These are phyloP conservation scores for Nothocercus nigrocapillus DNA, from an alignment of 2,113 vertebrate species.

Conservation along the genomic window DNA sequence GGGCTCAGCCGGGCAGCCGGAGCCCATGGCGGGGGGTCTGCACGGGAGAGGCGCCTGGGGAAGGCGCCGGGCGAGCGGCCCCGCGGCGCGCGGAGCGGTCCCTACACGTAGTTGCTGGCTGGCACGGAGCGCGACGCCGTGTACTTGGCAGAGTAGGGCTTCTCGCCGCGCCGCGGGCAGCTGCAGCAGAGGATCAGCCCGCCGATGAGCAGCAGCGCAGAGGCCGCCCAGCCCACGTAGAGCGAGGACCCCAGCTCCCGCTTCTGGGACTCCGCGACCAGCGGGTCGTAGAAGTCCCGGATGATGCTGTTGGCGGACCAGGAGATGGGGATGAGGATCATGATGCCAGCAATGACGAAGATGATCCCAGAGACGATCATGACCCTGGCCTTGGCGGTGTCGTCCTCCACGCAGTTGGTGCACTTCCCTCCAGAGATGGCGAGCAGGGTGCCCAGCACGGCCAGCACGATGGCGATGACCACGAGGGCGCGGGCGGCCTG, in stretches of 20 bases:
- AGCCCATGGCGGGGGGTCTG: no score
- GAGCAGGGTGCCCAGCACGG: constrained; percentile 80
- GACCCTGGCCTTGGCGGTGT: constrained; percentile 79
- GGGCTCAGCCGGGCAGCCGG: no score
- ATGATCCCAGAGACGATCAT: constrained; percentile 79
- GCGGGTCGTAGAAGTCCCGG: constrained; percentile 86
- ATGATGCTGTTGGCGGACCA: constrained; percentile 87
- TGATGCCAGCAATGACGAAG: constrained; percentile 78
- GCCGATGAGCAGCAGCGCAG: constrained; percentile 83
- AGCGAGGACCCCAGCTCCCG: constrained; percentile 87
- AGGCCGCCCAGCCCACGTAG: constrained; percentile 90
- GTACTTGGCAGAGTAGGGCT: constrained; percentile 87
- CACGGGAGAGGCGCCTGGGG: no score
- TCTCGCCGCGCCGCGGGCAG: constrained; percentile 78
- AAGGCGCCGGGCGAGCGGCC: not conserved
- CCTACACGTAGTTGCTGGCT: constrained; percentile 87
- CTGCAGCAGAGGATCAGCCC: constrained; percentile 87
- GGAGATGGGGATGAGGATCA: constrained; percentile 86
- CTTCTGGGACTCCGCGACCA: constrained; percentile 80
- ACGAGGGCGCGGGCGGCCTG: constrained; percentile 87
- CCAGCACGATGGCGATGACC: constrained; percentile 80
- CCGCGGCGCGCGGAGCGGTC: fast-evolving
- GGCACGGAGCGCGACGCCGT: constrained; percentile 75
- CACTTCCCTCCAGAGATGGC: constrained; percentile 90
- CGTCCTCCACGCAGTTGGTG: constrained; percentile 89